These are phyloP conservation scores for Eudorcas thomsonii DNA, from an alignment of 2,113 vertebrate genomes.

Conservation along the genomic window DNA sequence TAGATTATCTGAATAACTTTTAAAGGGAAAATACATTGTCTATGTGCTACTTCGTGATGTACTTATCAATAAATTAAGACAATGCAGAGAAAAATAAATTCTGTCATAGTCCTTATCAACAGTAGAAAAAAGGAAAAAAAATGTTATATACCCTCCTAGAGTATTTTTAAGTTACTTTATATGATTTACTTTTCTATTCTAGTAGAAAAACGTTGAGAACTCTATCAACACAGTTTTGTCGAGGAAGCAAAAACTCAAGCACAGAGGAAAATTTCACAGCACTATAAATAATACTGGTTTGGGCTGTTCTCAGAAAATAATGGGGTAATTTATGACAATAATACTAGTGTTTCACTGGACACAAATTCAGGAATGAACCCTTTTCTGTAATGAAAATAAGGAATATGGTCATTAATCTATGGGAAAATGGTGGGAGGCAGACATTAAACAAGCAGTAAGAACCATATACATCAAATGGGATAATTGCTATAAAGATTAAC, in stretches of 20 bases:
- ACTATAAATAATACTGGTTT: conserved; percentile 10
- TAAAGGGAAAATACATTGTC: background rate
- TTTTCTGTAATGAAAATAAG: background rate
- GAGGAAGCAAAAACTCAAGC: background rate
- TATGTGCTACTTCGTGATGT: background rate
- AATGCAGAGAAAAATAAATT: background rate
- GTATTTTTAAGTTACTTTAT: background rate
- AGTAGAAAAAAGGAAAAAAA: background rate
- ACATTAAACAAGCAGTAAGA: background rate
- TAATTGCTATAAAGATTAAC: background rate
- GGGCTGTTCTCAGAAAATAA: background rate
- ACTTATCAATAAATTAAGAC: background rate
- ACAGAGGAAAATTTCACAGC: background rate
- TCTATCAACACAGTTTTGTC: background rate
- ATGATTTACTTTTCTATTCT: background rate
- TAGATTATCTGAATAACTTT: background rate
- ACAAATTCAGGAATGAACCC: background rate
- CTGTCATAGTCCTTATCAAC: background rate
- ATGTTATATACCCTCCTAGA: background rate
- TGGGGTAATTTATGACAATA: background rate
- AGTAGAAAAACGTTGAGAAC: background rate
- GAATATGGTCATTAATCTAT: background rate
- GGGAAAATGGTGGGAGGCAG: background rate
- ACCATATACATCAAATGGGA: background rate
- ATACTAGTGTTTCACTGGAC: background rate